Base-by-base conservation (phyloP, 30 jellyfish, hydroid and myxozoan species). In the Hydra vulgaris region DNA sequence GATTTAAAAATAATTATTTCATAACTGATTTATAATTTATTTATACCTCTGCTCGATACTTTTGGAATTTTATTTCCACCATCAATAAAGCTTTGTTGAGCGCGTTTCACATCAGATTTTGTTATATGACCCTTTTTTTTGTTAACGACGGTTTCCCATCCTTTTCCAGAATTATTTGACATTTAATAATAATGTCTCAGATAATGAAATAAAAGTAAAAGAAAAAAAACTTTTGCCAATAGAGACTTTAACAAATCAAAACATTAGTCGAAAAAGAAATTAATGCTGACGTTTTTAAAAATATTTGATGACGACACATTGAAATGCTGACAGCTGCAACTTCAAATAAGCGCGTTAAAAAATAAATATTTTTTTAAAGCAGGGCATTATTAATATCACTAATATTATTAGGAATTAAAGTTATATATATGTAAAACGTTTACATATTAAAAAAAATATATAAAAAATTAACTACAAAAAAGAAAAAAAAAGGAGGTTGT, bases 141-240 rank as follows among this genome's bases (percentile, higher is more conserved):
- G 77, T 55, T 79, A 40, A 88, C 96, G 17, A 88, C 96, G 19
- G 96, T 88, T 73, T 88, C 96, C 96, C 96, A 88, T 20, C 27
- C 27, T 88, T 88, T 82, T 54, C 92, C 92, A 23, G 78, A 83
- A 17, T 77, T 88, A 21, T 88, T 26, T 25, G 95, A 84, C 96
- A 88, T 88, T 23, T 52, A 17, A 16, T 23, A 24, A 19, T 69
- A 21, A 15, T 25, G 56, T 25, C 17, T 56, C 23, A 40, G 5
- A 17, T 15, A 71, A 17, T 71, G 5, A 71, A 71, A 71, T 20
- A 69, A 21, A 69, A 69, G 8, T 20, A 69, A 20, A 69, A 69
- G 5, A 5, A 17, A 27, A n/a, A 17, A 20, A 71, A 20, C 20
- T 20, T 71, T n/a, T 0, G 1, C 20, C 79, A 20, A 21, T 17